Percentiles rank a stretch among this genome's conserved stretches.
Conservation (phyloP, 2,113 vertebrate genomes). For the Hippolais icterina region DNA sequence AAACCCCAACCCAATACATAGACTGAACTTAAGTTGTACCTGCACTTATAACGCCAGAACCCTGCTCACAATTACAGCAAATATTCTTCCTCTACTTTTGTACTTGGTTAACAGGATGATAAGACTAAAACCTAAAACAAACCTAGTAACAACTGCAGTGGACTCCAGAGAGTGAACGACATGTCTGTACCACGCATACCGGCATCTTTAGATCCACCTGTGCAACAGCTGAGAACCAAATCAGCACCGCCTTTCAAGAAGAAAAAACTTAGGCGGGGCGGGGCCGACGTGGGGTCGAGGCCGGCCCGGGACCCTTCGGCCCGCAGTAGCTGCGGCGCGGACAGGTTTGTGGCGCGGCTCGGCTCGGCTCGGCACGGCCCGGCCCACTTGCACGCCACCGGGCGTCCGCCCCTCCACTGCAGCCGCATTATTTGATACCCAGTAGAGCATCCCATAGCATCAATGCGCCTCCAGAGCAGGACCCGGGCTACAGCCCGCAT, state of each 20-base stretch:
- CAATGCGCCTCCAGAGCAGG: rapidly evolving
- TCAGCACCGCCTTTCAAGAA: background rate
- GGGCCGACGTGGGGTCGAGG: no score
- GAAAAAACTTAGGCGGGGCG: rapidly evolving
- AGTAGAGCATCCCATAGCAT: rapidly evolving
- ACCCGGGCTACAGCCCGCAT: background rate
- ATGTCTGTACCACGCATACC: rapidly evolving
- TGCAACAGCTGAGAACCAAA: background rate
- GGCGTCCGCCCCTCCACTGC: background rate
- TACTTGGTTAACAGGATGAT: rapidly evolving
- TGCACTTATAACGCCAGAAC: background rate
- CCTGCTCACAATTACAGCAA: no score
- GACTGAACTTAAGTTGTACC: rapidly evolving
- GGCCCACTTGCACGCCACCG: background rate
- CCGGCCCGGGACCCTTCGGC: no score
- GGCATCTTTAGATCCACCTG: background rate
- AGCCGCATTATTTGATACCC: background rate
- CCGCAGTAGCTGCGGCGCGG: background rate
- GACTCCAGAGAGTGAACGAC: background rate
- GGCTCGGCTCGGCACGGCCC: background rate
- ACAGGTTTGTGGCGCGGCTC: rapidly evolving
- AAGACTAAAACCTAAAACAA: background rate
- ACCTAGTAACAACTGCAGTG: background rate
- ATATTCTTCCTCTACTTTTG: background rate
- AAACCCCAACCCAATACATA: rapidly evolving